These are phyloP conservation scores for Piprites chloris DNA, from an alignment of 2,113 vertebrate species.

Conservation along the genomic window DNA sequence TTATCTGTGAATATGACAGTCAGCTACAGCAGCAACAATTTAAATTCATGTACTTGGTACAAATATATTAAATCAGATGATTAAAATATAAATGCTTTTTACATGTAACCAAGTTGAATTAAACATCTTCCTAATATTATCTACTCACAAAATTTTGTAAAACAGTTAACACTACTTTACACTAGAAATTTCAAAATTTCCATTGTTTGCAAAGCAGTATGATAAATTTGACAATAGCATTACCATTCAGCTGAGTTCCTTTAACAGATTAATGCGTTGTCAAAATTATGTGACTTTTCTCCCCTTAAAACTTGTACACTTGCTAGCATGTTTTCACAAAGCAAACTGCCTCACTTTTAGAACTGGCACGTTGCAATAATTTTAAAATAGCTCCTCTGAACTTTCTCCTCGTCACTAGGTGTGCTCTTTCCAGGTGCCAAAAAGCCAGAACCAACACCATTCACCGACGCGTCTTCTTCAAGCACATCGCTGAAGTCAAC, in stretches of 20 bases:
- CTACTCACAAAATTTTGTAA: not conserved
- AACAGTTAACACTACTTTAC: not conserved
- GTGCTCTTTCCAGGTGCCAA: not conserved
- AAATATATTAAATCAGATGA: not conserved
- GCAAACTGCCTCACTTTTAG: not conserved
- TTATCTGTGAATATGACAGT: not conserved
- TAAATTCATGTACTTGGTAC: not conserved
- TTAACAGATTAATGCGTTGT: not conserved
- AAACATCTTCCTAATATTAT: not conserved
- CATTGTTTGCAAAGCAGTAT: not conserved
- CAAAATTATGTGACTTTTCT: not conserved
- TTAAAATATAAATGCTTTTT: not conserved
- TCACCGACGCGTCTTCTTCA: not conserved
- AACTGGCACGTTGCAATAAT: not conserved
- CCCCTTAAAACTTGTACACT: not conserved
- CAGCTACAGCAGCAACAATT: not conserved
- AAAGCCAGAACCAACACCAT: not conserved
- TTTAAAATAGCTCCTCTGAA: not conserved
- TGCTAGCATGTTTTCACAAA: not conserved
- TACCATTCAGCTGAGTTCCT: not conserved
- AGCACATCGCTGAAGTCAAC: not conserved
- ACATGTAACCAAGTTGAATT: not conserved
- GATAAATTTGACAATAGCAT: not conserved
- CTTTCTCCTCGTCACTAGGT: not conserved
- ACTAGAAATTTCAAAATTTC: not conserved